Base-by-base conservation (phyloP, 2,797 vertebrate genomes). In the Xenopus petersii region DNA sequence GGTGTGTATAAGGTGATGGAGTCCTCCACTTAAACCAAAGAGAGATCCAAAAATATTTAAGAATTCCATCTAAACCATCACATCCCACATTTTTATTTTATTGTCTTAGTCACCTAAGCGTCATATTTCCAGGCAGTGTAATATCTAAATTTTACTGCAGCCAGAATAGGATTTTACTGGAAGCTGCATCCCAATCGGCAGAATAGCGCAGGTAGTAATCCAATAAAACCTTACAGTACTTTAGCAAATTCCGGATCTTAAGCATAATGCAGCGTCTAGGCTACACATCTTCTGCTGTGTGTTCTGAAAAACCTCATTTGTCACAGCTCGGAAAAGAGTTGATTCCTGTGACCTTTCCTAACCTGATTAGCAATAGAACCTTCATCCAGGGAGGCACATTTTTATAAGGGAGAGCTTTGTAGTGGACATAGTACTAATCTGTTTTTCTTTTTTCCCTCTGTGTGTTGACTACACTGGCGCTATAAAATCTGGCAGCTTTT, bases 321-420 rank as follows among this genome's bases (percentile, higher is more conserved):
- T 74, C 71, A 79, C 61, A 66, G 71, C 47, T 55, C 71, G 55
- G 47, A 70, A 42, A 42, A 70, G 26, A 70, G 71, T 74, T 74
- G 71, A 79, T 74, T 74, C 58, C 61, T 61, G 33, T 74, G 71
- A 74, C 56, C 62, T 79, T 74, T 79, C 61, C 67, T 74, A 79
- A 79, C 54, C 67, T 61, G 67, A 66, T 74, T 74, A 70, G 61
- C 36, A 78, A 61, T 79, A 13, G 70, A 74, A 70, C 76, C 71
- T 71, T 74, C n/a, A 26, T 51, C 11, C 49, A 51, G 36, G 58
- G 24, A 70, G 26, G 16, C 68, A 68, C 21, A 54, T 70, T 47
- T 70, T 47, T 42, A 59, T 26, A 70, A 70, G 42, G 33, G 17
- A 46, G 17, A 30, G 56, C 55, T 69, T 13, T 12, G 21, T 49